Base-by-base conservation (phyloP, 1,140 invertebrate genomes). In the Zaprionus ghesquierei region DNA sequence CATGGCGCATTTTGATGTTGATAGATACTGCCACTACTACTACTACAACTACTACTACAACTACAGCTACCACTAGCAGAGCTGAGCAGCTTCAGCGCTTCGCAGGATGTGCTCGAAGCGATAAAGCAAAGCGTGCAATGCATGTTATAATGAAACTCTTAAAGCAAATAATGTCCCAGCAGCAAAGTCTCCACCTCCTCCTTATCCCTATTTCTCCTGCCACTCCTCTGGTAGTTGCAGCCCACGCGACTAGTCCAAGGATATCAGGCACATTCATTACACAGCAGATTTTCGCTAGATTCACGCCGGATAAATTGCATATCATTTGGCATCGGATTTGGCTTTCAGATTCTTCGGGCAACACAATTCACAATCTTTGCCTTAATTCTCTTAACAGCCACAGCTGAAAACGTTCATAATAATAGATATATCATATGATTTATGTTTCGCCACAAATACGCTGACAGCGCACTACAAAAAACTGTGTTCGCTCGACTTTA, bases 71-170 rank as follows among this genome's bases (percentile, higher is more conserved):
- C n/a, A n/a, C n/a, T n/a, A n/a, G n/a, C n/a, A n/a, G n/a, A n/a
- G n/a, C n/a, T n/a, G n/a, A 54, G 53, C 44, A 75, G 68, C 22
- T 61, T 3, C 55, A 56, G 41, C 10, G 60, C 35, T 72, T n/a
- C 59, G 75, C 55, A 58, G 58, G 71, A 74, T 74, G 71, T 74
- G 73, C 68, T 27, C 54, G 20, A 46, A 73, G 75, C 58, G 82
- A 89, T 89, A 89, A 89, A 87, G 79, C 69, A 76, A 62, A 77
- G 73, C 73, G 79, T 89, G 84, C 84, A 59, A 84, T 87, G 84
- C 84, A 89, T 87, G 84, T 89, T 87, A 87, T 87, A 87, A 87
- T 87, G 84, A 87, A 87, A 87, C 80, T 82, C 84, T 89, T 89
- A 87, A 89, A 87, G 84, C 84, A 79, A 89, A 84, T 89, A 84